These are phyloP conservation scores for Caloenas nicobarica DNA, from an alignment of 2,113 vertebrate species.

Conservation along the genomic window DNA sequence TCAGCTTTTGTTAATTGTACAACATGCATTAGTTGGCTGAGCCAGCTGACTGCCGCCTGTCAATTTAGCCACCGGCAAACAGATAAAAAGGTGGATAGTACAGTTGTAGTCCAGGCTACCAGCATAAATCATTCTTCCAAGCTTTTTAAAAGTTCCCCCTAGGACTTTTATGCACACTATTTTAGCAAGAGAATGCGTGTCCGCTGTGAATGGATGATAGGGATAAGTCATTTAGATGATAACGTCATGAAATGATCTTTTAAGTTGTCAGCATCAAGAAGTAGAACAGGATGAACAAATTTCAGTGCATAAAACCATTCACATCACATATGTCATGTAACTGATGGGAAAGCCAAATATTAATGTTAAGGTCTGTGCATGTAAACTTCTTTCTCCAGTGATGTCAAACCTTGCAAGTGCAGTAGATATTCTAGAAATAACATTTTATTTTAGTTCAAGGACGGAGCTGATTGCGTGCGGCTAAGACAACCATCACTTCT, in stretches of 20 bases:
- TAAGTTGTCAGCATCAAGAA: not conserved
- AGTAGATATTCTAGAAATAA: not conserved
- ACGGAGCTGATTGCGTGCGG: not conserved
- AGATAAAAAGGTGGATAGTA: not conserved
- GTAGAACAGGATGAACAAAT: not conserved
- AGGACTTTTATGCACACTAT: not conserved
- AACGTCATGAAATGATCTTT: not conserved
- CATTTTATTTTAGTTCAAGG: not conserved
- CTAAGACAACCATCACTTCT: not conserved
- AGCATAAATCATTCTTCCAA: not conserved
- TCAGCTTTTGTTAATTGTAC: not conserved
- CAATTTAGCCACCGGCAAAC: not conserved
- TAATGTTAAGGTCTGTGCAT: not conserved
- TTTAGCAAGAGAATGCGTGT: not conserved
- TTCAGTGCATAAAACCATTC: not conserved
- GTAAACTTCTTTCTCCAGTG: not conserved
- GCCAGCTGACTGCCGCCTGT: not conserved
- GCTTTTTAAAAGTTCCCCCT: not conserved
- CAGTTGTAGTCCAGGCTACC: not conserved
- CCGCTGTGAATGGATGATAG: not conserved
- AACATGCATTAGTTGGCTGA: not conserved
- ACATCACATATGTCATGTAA: rapidly evolving
- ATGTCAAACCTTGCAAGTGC: not conserved
- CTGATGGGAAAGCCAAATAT: not conserved
- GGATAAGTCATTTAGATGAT: not conserved